A percentile compares a stretch with the other conserved stretches of the same genome.
These are phyloP conservation scores for Enteromius trimaculatus DNA, from an alignment of 2,797 vertebrate species.

Conservation along the genomic window DNA sequence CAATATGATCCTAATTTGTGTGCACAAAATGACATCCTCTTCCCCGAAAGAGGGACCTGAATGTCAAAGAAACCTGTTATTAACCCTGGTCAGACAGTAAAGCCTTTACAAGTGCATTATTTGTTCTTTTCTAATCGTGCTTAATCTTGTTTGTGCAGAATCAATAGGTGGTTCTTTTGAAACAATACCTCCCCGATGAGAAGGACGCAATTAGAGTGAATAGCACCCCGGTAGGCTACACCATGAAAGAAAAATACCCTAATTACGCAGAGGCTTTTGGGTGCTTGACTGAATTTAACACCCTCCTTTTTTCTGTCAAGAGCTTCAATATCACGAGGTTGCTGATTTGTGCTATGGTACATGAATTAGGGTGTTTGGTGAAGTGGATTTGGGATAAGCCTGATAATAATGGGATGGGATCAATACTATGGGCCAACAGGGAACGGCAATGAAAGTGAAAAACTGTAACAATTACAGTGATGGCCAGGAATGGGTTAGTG, in stretches of 20 bases:
- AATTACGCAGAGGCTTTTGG: conserved; percentile 66
- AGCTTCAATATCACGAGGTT: conserved; percentile 15
- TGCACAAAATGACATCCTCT: conserved; percentile 39
- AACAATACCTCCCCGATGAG: conserved; percentile 67
- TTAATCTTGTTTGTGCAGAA: conserved; percentile 77
- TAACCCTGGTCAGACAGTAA: conserved; percentile 61
- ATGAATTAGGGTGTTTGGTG: conserved; percentile 50
- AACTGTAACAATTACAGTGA: conserved; percentile 77
- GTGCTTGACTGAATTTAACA: conserved; percentile 55
- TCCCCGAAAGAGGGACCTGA: conserved; percentile 11
- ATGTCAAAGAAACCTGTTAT: conserved; percentile 57
- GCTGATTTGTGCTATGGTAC: conserved; percentile 42
- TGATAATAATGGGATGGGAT: conserved; percentile 79
- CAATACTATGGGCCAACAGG: conserved; percentile 75
- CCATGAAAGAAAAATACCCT: conserved; percentile 50
- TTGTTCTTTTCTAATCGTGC: conserved; percentile 75
- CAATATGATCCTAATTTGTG: conserved; percentile 30
- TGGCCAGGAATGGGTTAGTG: conserved; percentile 74
- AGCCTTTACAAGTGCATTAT: conserved; percentile 63
- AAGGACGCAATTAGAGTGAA: conserved; percentile 65
- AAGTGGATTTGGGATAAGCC: conserved; percentile 75
- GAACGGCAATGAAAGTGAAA: conserved; percentile 75
- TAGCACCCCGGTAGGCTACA: conserved; percentile 49
- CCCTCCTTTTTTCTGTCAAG: conserved; percentile 36
- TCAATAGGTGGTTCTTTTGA: conserved; percentile 71